Evolutionary conservation across 1,140 invertebrate genomes (phyloP).

Genomic region (Lanistes nyassanus): DNA sequence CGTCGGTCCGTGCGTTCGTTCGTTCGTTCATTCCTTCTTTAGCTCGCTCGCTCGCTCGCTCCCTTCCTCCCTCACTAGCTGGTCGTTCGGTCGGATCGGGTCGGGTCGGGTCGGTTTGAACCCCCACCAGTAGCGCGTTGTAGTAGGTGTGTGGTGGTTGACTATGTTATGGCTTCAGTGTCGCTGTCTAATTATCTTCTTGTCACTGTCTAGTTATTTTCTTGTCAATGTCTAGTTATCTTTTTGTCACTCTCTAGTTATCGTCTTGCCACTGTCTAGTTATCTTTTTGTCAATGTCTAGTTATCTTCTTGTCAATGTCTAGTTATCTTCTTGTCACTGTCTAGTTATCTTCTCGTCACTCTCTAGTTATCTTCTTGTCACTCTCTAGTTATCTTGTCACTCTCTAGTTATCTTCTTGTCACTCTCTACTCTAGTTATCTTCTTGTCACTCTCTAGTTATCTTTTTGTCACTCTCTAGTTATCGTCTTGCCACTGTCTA

Average conservation of each 20-base stretch:
- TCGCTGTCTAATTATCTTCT: neutral
- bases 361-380: neutral
- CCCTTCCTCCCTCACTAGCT: too few species aligned
- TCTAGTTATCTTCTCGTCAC: conserved; percentile 13
- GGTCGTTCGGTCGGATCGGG: too few species aligned
- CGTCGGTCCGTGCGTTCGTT: too few species aligned
- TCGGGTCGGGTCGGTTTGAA: too few species aligned
- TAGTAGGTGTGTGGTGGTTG: neutral
- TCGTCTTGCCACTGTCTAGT: too few species aligned
- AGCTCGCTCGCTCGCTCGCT: too few species aligned
- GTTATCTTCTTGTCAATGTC: neutral
- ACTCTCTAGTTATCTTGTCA: too few species aligned
- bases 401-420: neutral
- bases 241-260: neutral
- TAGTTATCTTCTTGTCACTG: neutral
- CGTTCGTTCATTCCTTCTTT: too few species aligned
- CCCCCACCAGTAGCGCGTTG: too few species aligned
- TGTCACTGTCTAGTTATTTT: neutral
- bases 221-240: neutral
- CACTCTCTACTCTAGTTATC: neutral
- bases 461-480: neutral
- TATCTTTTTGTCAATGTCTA: neutral
- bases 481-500: too few species aligned
- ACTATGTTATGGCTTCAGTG: neutral
- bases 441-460: neutral